These are phyloP conservation scores for Macrobrachium nipponense DNA, from an alignment of 1,140 invertebrate genomes.

Conservation along the genomic window DNA sequence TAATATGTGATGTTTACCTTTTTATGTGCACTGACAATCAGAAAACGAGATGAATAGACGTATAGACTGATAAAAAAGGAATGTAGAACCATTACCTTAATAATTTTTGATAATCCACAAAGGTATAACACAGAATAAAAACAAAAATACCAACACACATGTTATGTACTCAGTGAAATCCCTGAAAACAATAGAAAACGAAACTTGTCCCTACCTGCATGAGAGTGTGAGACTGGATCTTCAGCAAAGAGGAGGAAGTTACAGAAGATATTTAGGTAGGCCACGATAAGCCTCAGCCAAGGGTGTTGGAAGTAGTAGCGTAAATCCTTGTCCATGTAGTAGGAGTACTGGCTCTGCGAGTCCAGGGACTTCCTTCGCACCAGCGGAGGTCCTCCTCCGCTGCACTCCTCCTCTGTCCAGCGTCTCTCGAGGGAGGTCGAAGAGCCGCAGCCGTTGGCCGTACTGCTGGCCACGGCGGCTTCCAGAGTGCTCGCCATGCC, in stretches of 20 bases:
- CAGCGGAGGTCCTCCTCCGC: constrained; percentile 52
- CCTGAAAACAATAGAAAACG: neutral
- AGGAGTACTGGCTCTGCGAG: constrained; percentile 66
- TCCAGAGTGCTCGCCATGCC: constrained; percentile 65
- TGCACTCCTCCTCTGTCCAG: constrained; percentile 48
- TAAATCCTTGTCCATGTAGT: constrained; percentile 71
- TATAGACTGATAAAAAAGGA: too few species aligned
- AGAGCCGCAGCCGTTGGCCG: constrained; percentile 38
- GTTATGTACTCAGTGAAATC: too few species aligned
- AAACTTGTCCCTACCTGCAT: constrained; percentile 66
- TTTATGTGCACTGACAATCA: too few species aligned
- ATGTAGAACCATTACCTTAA: too few species aligned
- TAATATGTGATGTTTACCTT: too few species aligned
- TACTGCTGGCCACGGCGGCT: constrained; percentile 31
- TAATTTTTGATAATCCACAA: too few species aligned
- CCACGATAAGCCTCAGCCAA: constrained; percentile 71
- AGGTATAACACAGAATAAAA: too few species aligned
- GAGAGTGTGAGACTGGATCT: constrained; percentile 74
- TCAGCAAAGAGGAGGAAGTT: constrained; percentile 75
- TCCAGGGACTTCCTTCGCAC: constrained; percentile 64
- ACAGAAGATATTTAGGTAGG: constrained; percentile 73
- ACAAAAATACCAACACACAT: too few species aligned
- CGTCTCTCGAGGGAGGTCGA: constrained; percentile 49
- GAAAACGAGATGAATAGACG: too few species aligned
- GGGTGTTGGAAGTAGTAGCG: constrained; percentile 75